Conservation (phyloP, 2,888 invertebrate genomes). For the Drosophila siamana region DNA sequence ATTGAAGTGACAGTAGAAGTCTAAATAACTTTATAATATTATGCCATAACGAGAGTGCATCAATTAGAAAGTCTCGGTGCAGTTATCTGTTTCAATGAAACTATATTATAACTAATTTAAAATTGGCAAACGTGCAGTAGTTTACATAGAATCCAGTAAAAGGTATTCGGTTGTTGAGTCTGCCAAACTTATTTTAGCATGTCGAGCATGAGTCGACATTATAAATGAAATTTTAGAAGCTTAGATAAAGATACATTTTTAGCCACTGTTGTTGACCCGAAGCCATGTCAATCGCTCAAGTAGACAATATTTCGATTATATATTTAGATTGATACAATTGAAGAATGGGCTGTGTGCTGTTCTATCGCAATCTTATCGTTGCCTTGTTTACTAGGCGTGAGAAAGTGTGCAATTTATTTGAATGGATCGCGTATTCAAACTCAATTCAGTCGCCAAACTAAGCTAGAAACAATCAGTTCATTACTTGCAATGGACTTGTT, state of each 20-base stretch:
- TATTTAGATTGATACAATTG: neutral
- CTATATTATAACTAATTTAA: too few relatives aligned
- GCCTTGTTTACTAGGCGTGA: neutral
- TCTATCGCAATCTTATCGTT: slow-evolving; percentile 8
- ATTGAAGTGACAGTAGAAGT: too few relatives aligned
- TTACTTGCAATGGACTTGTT: slow-evolving; percentile 27
- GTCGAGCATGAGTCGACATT: slow-evolving; percentile 2
- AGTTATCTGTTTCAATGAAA: too few relatives aligned
- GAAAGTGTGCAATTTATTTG: slow-evolving; percentile 4
- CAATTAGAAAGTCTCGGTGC: too few relatives aligned
- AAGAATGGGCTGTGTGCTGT: neutral
- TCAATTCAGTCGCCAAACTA: slow-evolving; percentile 11
- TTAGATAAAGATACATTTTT: neutral
- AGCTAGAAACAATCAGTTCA: neutral
- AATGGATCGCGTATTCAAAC: neutral
- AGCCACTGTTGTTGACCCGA: neutral
- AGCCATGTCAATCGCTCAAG: neutral
- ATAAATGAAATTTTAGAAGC: neutral
- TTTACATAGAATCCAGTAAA: neutral
- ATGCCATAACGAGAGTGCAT: too few relatives aligned
- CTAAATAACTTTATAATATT: too few relatives aligned
- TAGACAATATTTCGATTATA: neutral
- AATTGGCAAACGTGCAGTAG: too few relatives aligned
- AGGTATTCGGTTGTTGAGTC: neutral
- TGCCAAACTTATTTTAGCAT: neutral